A percentile compares a stretch with the other conserved stretches of the same genome.
Evolutionary conservation across 2,888 invertebrate genomes (phyloP).

Genomic region (Cantharis rufa): DNA sequence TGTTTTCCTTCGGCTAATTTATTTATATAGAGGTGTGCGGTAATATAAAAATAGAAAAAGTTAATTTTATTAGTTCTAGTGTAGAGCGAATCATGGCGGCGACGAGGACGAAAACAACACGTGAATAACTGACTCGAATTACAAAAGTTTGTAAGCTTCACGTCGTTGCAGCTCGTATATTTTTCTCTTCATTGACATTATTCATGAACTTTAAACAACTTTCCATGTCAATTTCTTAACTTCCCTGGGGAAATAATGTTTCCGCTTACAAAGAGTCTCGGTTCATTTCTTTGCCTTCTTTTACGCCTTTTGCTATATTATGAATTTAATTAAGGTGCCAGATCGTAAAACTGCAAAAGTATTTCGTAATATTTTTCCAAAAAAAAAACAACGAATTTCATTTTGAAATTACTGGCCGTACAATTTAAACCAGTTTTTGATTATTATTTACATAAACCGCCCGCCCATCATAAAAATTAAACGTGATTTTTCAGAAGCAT

Average conservation of each 20-base stretch:
- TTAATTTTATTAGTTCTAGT: conserved; percentile 18
- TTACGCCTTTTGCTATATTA: conserved; percentile 40
- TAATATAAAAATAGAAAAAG: conserved; percentile 9
- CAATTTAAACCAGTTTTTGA: background rate
- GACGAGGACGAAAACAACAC: background rate
- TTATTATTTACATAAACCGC: background rate
- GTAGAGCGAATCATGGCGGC: conserved; percentile 7
- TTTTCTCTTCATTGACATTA: conserved; percentile 36
- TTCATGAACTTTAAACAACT: conserved; percentile 47
- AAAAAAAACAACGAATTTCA: background rate
- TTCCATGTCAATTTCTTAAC: conserved; percentile 45
- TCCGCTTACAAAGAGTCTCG: conserved; percentile 33
- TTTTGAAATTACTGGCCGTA: background rate
- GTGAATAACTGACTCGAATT: conserved; percentile 9
- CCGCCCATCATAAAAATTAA: background rate
- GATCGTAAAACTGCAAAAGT: conserved; percentile 34
- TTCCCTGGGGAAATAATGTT: conserved; percentile 41
- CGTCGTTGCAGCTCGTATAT: conserved; percentile 13
- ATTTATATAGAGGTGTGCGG: conserved; percentile 11
- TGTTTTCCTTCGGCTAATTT: conserved; percentile 10
- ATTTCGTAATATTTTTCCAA: background rate
- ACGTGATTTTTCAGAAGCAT: background rate
- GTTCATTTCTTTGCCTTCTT: conserved; percentile 29
- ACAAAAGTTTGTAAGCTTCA: conserved; percentile 18
- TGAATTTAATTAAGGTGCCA: conserved; percentile 44